Evolutionary conservation across 2,888 invertebrate species (phyloP), one percentile per base, ranked within the genome.

Genomic region (Gymnosoma rotundatum): DNA sequence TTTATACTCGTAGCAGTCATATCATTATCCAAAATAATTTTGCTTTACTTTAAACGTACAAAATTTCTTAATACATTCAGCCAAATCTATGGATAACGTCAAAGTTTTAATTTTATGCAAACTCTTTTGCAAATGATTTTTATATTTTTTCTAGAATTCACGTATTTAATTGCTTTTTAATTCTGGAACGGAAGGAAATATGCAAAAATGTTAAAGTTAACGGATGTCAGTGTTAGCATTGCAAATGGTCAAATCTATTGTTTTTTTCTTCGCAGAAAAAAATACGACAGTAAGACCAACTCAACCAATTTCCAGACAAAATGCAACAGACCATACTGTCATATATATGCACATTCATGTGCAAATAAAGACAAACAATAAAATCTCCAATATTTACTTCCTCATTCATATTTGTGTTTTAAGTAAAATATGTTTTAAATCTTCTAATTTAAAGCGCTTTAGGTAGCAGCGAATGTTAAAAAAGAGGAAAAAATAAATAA

Each of bases 181-280:
- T 52, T 42, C 56, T 75, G 7, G 12, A 18, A 64, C 67, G 83
- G 81, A 81, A 83, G 83, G 81, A 83, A 81, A 73, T 80, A 75
- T 76, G 72, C 56, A 83, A 76, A 73, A 83, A 81, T 72, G 66
- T 66, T 69, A 80, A 81, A 83, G 66, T 58, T 76, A 76, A 76
- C 76, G 83, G 76, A 83, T 69, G 63, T 58, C 32, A 69, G 67
- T 45, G 61, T 48, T 56, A 67, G 63, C 75, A 56, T 25, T 72
- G 56, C 67, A 80, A 50, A 76, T 66, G 42, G 42, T 42, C 42
- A 42, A 42, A 42, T 16, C 1, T 25, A n/a, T 14, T 3, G 14
- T 14, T 20, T 2, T 12, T 16, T 36, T 58, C 36, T 80, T 52
- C n/a, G 12, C 50, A 7, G 9, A 18, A 20, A 16, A 36, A 32